Percentiles rank a stretch among this genome's conserved stretches.
Evolutionary conservation across 2,113 vertebrate genomes (phyloP).

Genomic region (Myxocyprinus asiaticus): DNA sequence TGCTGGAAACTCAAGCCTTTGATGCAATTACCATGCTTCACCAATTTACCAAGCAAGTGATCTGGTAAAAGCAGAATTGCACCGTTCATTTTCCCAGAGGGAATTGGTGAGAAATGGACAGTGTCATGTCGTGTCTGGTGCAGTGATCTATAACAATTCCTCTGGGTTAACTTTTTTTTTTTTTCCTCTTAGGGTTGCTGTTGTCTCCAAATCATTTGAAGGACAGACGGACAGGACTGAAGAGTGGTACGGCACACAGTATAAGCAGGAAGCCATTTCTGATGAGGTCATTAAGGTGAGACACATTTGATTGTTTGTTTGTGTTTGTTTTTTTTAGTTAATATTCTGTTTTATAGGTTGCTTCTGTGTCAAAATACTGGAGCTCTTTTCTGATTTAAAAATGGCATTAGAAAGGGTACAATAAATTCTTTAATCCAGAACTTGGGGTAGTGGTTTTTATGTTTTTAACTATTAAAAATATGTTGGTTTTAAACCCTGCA

Average conservation of each 20-base stretch:
- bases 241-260: constrained; percentile 96
- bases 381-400: too few species aligned
- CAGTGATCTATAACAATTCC: too few species aligned
- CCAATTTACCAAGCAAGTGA: constrained; percentile 31
- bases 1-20: neutral
- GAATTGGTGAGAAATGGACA: too few species aligned
- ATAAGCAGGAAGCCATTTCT: constrained; percentile 91
- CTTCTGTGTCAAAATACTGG: neutral
- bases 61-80: too few species aligned
- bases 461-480: too few species aligned
- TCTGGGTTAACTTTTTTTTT: neutral
- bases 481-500: too few species aligned
- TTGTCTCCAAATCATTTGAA: constrained; percentile 98
- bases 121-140: too few species aligned
- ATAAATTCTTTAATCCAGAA: too few species aligned
- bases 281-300: constrained; percentile 86
- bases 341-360: neutral
- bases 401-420: too few species aligned
- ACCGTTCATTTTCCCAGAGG: too few species aligned
- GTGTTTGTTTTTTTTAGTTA: neutral
- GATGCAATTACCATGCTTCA: constrained; percentile 34
- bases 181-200: constrained; percentile 77
- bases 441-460: too few species aligned
- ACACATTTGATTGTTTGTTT: neutral
- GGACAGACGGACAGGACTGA: constrained; percentile 89